Conservation (phyloP, 2,113 vertebrate species). For the Electrona antarctica region DNA sequence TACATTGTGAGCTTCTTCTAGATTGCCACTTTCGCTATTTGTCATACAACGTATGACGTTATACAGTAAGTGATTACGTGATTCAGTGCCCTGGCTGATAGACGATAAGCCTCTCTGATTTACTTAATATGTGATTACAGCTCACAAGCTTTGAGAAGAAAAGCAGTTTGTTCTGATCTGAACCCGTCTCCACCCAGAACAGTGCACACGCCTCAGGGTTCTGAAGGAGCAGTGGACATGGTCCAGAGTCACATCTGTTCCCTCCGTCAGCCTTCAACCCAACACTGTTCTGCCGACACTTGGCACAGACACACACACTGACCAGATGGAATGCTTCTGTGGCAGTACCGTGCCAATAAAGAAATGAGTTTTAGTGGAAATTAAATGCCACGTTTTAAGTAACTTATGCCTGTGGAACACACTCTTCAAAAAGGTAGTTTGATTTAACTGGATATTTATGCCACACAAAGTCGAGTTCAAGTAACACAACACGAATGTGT, state of each 20-base stretch:
- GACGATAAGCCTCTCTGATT: no score
- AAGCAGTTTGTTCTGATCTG: constrained; percentile 60
- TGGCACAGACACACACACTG: constrained; percentile 69
- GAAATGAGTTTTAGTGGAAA: not conserved
- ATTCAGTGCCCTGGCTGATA: no score
- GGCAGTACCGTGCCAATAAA: not conserved
- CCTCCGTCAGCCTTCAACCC: constrained; percentile 62
- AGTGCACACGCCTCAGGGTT: constrained; percentile 21
- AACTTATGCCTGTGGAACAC: not conserved
- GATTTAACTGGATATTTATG: not conserved
- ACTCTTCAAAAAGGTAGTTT: not conserved
- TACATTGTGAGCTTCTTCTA: no score
- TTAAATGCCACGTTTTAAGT: not conserved
- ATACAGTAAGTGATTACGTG: no score
- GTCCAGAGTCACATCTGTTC: constrained; percentile 78
- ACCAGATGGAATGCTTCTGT: not conserved
- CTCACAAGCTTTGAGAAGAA: not conserved
- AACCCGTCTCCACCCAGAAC: constrained; percentile 4
- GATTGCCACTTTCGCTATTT: no score
- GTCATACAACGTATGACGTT: no score
- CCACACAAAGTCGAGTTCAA: no score
- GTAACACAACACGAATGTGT: no score
- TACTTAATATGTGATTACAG: no score
- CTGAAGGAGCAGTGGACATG: constrained; percentile 53
- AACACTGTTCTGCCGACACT: constrained; percentile 71